Evolutionary conservation across 2,113 vertebrate species (phyloP).

Genomic region (Ctenodactylus gundi): DNA sequence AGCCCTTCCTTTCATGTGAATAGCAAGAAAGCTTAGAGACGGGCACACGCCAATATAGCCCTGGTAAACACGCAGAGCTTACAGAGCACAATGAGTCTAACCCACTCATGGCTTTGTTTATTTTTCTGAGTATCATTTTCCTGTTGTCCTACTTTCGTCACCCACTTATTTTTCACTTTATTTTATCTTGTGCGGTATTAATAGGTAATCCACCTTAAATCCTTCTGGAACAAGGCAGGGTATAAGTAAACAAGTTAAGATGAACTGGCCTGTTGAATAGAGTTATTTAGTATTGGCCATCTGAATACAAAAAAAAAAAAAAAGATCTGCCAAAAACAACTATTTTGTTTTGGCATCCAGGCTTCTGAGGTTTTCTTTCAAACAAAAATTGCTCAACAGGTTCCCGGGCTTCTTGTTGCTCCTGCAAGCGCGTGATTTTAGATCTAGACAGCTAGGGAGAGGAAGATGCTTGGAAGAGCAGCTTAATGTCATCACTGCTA

Average conservation of each 20-base stretch:
- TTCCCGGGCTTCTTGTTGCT: background rate
- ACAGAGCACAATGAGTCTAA: background rate
- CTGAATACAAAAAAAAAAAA: slow-evolving; percentile 50
- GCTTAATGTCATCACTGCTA: background rate
- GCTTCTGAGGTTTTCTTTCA: slow-evolving; percentile 57
- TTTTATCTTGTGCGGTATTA: slow-evolving; percentile 70
- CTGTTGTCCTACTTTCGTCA: slow-evolving; percentile 64
- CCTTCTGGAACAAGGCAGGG: slow-evolving; percentile 65
- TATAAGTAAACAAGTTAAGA: slow-evolving; percentile 74
- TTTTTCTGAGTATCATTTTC: slow-evolving; percentile 67
- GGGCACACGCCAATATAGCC: background rate
- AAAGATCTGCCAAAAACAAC: slow-evolving; percentile 59
- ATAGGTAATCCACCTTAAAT: slow-evolving; percentile 74
- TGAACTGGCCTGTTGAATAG: slow-evolving; percentile 63
- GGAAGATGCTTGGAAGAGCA: background rate
- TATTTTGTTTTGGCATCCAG: slow-evolving; percentile 51
- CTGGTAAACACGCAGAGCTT: background rate
- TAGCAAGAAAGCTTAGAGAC: slow-evolving; percentile 19
- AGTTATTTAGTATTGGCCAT: slow-evolving; percentile 72
- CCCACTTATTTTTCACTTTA: slow-evolving; percentile 69
- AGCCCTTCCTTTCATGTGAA: background rate
- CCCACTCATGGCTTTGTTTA: slow-evolving; percentile 23
- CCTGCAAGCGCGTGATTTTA: background rate
- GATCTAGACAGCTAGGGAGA: background rate
- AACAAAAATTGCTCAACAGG: slow-evolving; percentile 49